Evolutionary conservation across 2,797 vertebrate species (phyloP).

Genomic region (Channallabes apus): DNA sequence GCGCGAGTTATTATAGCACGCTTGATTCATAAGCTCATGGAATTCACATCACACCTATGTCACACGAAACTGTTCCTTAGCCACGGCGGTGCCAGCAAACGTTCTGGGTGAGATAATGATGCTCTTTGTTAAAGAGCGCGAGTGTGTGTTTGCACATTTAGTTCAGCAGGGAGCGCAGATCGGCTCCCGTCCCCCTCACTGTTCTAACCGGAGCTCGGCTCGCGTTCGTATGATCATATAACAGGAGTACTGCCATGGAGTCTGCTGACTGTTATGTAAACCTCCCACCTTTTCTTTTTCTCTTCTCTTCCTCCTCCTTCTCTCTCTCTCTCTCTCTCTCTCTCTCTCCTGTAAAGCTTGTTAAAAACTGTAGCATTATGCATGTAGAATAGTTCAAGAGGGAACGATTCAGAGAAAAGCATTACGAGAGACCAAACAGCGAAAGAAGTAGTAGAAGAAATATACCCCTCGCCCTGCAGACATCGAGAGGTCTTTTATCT

Average conservation of each 20-base stretch:
- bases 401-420: neutral
- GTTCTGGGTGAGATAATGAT: conserved; percentile 32
- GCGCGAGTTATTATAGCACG: conserved; percentile 38
- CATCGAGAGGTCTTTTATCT: conserved; percentile 19
- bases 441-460: neutral
- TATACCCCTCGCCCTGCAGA: conserved; percentile 17
- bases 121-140: conserved; percentile 40
- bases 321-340: neutral
- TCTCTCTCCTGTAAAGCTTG: conserved; percentile 12
- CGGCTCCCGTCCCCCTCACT: conserved; percentile 31
- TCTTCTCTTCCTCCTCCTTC: conserved; percentile 8
- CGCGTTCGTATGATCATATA: conserved; percentile 65
- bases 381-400: conserved; percentile 28
- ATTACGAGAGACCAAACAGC: neutral
- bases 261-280: conserved; percentile 71
- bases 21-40: conserved; percentile 33
- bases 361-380: conserved; percentile 28
- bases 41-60: conserved; percentile 8
- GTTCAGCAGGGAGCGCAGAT: conserved; percentile 33
- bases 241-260: conserved; percentile 64
- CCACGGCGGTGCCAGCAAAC: conserved; percentile 12
- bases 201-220: conserved; percentile 45
- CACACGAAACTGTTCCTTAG: neutral
- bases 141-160: conserved; percentile 34
- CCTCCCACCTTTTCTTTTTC: conserved; percentile 66